These are phyloP conservation scores for Folsomia candida DNA, from an alignment of 2,888 invertebrate genomes.

Conservation along the genomic window DNA sequence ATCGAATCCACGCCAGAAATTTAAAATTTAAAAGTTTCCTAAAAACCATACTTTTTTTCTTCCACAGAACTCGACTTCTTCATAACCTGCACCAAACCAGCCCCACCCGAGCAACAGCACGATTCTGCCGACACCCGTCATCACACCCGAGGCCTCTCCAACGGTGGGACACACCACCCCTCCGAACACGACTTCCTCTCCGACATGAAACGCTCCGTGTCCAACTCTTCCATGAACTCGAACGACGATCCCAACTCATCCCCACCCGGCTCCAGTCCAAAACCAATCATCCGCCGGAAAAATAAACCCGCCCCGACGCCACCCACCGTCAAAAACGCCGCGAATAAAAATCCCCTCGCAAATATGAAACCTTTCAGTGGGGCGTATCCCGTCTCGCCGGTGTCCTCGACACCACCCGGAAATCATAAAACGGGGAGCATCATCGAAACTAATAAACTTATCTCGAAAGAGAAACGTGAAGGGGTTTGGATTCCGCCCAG, in stretches of 20 bases:
- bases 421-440: neutral
- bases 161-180: constrained; percentile 18
- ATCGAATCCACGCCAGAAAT: too few species aligned
- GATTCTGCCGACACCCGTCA: neutral
- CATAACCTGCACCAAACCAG: constrained; percentile 61
- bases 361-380: constrained; percentile 1
- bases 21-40: too few species aligned
- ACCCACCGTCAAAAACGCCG: constrained; percentile 30
- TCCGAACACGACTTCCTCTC: constrained; percentile 13
- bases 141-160: constrained; percentile 8
- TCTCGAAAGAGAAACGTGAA: constrained; percentile 35
- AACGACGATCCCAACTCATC: neutral
- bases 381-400: neutral
- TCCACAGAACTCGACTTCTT: constrained; percentile 69
- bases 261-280: constrained; percentile 72
- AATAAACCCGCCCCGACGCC: constrained; percentile 64
- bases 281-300: constrained; percentile 68
- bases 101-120: constrained; percentile 51
- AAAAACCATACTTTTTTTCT: too few species aligned
- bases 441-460: neutral
- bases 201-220: constrained; percentile 61
- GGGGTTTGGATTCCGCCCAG: constrained; percentile 46
- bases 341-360: constrained; percentile 1
- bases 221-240: constrained; percentile 62
- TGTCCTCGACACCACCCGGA: neutral